These are phyloP conservation scores for Agonopterix heracliana DNA, from an alignment of 2,888 invertebrate species.

Conservation along the genomic window DNA sequence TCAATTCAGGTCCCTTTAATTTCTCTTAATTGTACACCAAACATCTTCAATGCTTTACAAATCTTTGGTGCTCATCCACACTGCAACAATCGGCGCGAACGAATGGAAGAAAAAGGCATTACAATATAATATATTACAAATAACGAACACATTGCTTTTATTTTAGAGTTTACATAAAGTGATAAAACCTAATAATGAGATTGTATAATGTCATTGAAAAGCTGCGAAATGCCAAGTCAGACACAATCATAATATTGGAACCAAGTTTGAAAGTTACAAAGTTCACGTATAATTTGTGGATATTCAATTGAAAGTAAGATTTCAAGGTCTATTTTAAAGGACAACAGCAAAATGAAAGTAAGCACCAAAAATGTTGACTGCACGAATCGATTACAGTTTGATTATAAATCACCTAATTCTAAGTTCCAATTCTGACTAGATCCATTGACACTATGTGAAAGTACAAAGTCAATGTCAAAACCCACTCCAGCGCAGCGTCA, in stretches of 20 bases:
- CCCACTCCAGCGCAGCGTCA: constrained; percentile 37
- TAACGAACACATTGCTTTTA: constrained; percentile 70
- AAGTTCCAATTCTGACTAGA: constrained; percentile 73
- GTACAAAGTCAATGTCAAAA: constrained; percentile 42
- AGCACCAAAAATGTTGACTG: constrained; percentile 8
- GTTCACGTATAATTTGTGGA: neutral
- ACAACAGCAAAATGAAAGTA: constrained; percentile 2
- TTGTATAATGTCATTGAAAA: constrained; percentile 66
- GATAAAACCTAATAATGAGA: constrained; percentile 69
- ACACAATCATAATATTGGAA: constrained; percentile 44
- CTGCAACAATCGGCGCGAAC: constrained; percentile 60
- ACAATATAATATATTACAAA: constrained; percentile 39
- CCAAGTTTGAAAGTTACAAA: constrained; percentile 15
- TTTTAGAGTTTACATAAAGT: constrained; percentile 51
- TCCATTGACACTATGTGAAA: constrained; percentile 38
- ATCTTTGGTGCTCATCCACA: constrained; percentile 75
- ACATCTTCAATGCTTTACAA: constrained; percentile 63
- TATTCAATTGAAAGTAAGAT: neutral
- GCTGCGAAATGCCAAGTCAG: constrained; percentile 67
- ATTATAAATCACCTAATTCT: constrained; percentile 33
- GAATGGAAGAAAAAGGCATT: constrained; percentile 53
- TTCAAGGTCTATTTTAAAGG: no score
- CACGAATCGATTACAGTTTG: constrained; percentile 1
- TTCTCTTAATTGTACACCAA: constrained; percentile 74
- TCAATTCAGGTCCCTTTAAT: constrained; percentile 75